phyloP scores from a whole-genome alignment of 2,888 invertebrate species.

The Orchesellides sinensis region DNA sequence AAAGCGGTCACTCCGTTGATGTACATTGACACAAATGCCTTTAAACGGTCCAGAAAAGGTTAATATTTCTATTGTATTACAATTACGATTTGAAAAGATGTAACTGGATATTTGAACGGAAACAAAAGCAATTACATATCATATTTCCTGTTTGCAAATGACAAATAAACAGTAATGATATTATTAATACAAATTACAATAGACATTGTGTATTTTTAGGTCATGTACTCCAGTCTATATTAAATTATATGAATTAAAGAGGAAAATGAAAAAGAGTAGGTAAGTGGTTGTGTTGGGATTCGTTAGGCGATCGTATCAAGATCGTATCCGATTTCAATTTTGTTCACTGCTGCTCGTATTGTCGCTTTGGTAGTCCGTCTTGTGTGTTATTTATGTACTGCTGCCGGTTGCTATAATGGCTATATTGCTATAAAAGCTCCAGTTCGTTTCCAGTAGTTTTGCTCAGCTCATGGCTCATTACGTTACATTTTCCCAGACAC shows the following conservation, averaged over 20 bases:
- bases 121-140: background rate
- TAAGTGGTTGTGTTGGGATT: no score
- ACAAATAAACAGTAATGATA: background rate
- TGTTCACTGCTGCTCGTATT: background rate
- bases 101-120: background rate
- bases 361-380: background rate
- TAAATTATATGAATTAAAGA: no score
- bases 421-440: no score
- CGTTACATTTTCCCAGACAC: background rate
- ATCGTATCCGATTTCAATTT: background rate
- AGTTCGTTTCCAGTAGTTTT: no score
- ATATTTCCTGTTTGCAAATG: no score
- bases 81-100: background rate
- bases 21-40: constrained; percentile 27
- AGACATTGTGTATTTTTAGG: no score
- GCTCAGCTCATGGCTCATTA: background rate
- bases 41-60: constrained; percentile 40
- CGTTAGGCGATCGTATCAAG: background rate
- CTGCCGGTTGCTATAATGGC: no score
- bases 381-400: no score
- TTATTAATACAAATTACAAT: background rate
- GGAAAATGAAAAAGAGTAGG: no score
- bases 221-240: no score
- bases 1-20: background rate
- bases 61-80: background rate